These are phyloP conservation scores for Leptonema lineaticorne DNA, from an alignment of 1,140 invertebrate genomes.

Conservation along the genomic window DNA sequence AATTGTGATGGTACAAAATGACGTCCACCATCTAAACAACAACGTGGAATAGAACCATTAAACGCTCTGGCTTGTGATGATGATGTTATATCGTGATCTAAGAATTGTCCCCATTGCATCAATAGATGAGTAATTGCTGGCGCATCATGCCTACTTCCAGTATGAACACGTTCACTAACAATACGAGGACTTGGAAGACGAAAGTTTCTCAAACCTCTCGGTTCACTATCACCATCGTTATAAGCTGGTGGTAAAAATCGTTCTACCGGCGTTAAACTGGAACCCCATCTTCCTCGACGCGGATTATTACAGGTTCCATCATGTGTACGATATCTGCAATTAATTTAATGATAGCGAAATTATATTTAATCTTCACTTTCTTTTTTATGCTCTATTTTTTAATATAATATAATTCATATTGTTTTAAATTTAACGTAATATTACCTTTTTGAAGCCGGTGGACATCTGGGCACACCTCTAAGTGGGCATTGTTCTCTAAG, in stretches of 20 bases:
- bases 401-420: background rate
- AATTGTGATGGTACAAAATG: constrained; percentile 63
- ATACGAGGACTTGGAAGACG: constrained; percentile 66
- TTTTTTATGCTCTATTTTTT: no score
- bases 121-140: constrained; percentile 70
- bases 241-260: constrained; percentile 81
- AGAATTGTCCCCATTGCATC: constrained; percentile 85
- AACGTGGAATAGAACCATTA: constrained; percentile 77
- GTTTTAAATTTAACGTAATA: background rate
- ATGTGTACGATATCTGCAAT: constrained; percentile 71
- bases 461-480: constrained; percentile 60
- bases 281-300: constrained; percentile 73
- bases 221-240: constrained; percentile 70
- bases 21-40: constrained; percentile 67
- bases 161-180: constrained; percentile 66
- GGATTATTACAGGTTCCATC: constrained; percentile 88
- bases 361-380: no score
- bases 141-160: constrained; percentile 61
- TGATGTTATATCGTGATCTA: constrained; percentile 80
- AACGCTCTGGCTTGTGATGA: constrained; percentile 69
- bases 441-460: constrained; percentile 57
- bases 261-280: constrained; percentile 78
- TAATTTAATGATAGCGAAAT: no score
- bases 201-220: constrained; percentile 57
- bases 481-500: constrained; percentile 65